Evolutionary conservation across 1,140 invertebrate species (phyloP).

Genomic region (Solenopsis invicta): DNA sequence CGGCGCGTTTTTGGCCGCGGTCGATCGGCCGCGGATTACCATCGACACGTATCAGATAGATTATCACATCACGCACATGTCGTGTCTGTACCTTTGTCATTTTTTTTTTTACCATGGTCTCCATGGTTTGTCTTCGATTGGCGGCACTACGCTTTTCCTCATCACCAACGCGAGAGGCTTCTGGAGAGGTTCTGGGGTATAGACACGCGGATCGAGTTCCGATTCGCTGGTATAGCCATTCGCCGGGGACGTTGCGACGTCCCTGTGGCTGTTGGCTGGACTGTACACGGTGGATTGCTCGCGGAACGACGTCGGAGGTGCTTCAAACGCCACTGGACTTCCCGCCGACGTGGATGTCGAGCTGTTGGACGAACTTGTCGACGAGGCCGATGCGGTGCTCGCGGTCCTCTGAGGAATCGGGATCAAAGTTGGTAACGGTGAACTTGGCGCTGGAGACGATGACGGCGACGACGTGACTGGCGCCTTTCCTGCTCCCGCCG

Average conservation of each 20-base stretch:
- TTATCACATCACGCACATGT: constrained; percentile 58
- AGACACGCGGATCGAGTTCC: constrained; percentile 85
- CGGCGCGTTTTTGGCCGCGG: constrained; percentile 23
- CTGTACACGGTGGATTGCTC: constrained; percentile 85
- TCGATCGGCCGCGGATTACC: constrained; percentile 11
- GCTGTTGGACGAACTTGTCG: constrained; percentile 86
- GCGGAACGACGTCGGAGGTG: constrained; percentile 81
- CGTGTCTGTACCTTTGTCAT: not conserved
- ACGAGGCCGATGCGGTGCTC: constrained; percentile 90
- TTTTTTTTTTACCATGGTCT: constrained; percentile 90
- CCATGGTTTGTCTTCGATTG: constrained; percentile 88
- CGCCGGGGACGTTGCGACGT: constrained; percentile 84
- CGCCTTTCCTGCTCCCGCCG: constrained; percentile 83
- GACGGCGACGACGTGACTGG: constrained; percentile 84
- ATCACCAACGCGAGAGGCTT: constrained; percentile 91
- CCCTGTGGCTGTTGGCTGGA: constrained; percentile 83
- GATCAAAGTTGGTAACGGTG: constrained; percentile 90
- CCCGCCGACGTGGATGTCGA: constrained; percentile 85
- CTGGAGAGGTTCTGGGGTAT: constrained; percentile 85
- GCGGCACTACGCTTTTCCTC: constrained; percentile 87
- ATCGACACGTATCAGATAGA: constrained; percentile 1
- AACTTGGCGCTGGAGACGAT: constrained; percentile 85
- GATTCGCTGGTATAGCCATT: constrained; percentile 84
- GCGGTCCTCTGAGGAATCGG: constrained; percentile 91
- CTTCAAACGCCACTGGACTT: constrained; percentile 84